These are phyloP conservation scores for Calameuta filiformis DNA, from an alignment of 2,888 invertebrate genomes.

Conservation along the genomic window DNA sequence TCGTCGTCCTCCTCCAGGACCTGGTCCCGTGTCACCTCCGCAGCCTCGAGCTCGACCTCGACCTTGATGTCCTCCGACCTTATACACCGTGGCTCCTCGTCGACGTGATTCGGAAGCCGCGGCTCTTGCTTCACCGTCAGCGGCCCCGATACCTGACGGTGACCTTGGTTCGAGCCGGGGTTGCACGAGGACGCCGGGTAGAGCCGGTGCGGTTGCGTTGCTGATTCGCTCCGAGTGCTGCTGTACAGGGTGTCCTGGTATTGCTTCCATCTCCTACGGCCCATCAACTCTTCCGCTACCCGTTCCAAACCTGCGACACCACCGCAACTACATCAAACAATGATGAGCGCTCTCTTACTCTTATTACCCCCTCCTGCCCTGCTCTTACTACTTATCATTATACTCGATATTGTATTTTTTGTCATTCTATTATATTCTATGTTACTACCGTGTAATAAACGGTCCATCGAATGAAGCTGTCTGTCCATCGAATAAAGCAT, in stretches of 20 bases:
- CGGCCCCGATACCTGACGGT: conserved; percentile 27
- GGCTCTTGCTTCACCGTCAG: conserved; percentile 17
- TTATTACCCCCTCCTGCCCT: not conserved
- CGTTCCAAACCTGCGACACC: conserved; percentile 87
- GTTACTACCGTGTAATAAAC: not conserved
- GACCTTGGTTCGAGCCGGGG: conserved; percentile 31
- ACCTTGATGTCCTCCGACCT: conserved; percentile 69
- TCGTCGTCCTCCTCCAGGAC: conserved; percentile 41
- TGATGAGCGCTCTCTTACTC: conserved; percentile 39
- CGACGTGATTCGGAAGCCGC: conserved; percentile 50
- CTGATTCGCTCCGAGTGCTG: conserved; percentile 63
- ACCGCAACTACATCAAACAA: conserved; percentile 61
- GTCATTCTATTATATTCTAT: not conserved
- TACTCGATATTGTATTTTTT: not conserved
- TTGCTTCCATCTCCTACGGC: conserved; percentile 95
- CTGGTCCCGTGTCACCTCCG: conserved; percentile 32
- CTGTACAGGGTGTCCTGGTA: conserved; percentile 81
- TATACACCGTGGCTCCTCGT: conserved; percentile 39
- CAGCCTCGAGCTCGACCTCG: conserved; percentile 68
- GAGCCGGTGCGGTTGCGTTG: conserved; percentile 54
- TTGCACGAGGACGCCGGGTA: conserved; percentile 35
- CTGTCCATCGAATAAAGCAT: too few species aligned
- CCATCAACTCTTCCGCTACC: conserved; percentile 97
- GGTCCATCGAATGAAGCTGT: not conserved
- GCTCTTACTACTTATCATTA: not conserved